A percentile compares a stretch with the other conserved stretches of the same genome.
Conservation (phyloP, 2,888 invertebrate species). For the Drosophila meridionalis region DNA sequence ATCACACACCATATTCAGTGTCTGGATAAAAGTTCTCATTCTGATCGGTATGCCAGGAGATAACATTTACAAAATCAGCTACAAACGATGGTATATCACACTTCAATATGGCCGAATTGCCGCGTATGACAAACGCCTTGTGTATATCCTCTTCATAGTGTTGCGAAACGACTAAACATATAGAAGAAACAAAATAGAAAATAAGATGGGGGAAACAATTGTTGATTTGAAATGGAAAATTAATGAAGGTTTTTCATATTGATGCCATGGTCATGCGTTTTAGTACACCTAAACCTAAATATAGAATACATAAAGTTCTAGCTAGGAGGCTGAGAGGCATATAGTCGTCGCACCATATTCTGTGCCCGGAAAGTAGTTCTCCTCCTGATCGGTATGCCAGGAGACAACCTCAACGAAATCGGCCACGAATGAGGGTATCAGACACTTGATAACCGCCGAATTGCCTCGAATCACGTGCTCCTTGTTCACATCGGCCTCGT, state of each 20-base stretch:
- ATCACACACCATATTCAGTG: slow-evolving; percentile 85
- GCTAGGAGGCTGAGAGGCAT: not conserved
- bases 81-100: slow-evolving; percentile 97
- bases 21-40: slow-evolving; percentile 84
- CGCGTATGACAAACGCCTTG: slow-evolving; percentile 95
- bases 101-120: slow-evolving; percentile 94
- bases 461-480: slow-evolving; percentile 96
- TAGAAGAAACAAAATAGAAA: slow-evolving; percentile 40
- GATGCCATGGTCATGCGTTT: slow-evolving; percentile 69
- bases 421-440: slow-evolving; percentile 96
- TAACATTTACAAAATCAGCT: slow-evolving; percentile 95
- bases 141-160: slow-evolving; percentile 96
- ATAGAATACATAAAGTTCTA: slow-evolving; percentile 3
- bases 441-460: slow-evolving; percentile 94
- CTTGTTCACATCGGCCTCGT: slow-evolving; percentile 96
- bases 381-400: slow-evolving; percentile 91
- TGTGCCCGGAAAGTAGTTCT: slow-evolving; percentile 84
- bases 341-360: slow-evolving; percentile 83
- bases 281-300: slow-evolving; percentile 60
- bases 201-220: slow-evolving; percentile 32
- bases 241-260: slow-evolving; percentile 20
- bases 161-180: slow-evolving; percentile 91
- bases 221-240: slow-evolving; percentile 19
- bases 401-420: slow-evolving; percentile 95
- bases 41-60: slow-evolving; percentile 93